Base-by-base conservation (phyloP, 2,113 vertebrate genomes). In the Neolamprologus caudopunctatus region DNA sequence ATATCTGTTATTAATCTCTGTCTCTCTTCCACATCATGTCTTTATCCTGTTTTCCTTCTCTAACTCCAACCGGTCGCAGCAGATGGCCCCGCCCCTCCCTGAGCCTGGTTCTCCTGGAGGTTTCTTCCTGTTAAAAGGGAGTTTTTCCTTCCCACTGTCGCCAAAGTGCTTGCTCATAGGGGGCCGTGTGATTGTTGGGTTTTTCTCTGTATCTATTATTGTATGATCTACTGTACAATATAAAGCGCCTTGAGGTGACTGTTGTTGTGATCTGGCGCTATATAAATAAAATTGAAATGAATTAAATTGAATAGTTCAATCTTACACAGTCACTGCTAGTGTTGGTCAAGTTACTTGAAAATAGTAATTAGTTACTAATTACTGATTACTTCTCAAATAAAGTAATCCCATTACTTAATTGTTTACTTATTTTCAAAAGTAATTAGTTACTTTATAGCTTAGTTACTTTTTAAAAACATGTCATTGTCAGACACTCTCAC, bases 141-240 rank as follows among this genome's bases (percentile, higher is more conserved):
- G 21, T 21, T 21, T 21, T 21, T 21, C 21, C 21, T 21, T 21
- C 21, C 21, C 21, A 21, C 21, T 53, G 19, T 21, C 9, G 0
- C 53, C 53, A 55, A 24, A 55, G 21, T 26, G 53, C 21, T 55
- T 55, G 21, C 21, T 55, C 54, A 55, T 13, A 55, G 54, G 54
- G 2, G 11, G 21, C 0, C 0, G 0, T 55, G 0, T 24, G 53
- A 55, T 13, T 24, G 53, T 55, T 55, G 21, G 21, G 53, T 4
- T 55, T 24, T 55, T 55, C 53, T 55, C 53, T 26, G 21, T 26
- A 26, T 55, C 11, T 55, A 55, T 55, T 55, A 26, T 55, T 55
- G 2, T 55, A 13, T 0, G 0, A 55, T 55, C 54, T 55, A 26
- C 21, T 55, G 21, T 55, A 26, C 21, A 55, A 55, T 55, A 26